A percentile compares a stretch with the other conserved stretches of the same genome.
Evolutionary conservation across 92 coral and sea anemone genomes (phyloP).

Genomic region (Actinostola sp.): DNA sequence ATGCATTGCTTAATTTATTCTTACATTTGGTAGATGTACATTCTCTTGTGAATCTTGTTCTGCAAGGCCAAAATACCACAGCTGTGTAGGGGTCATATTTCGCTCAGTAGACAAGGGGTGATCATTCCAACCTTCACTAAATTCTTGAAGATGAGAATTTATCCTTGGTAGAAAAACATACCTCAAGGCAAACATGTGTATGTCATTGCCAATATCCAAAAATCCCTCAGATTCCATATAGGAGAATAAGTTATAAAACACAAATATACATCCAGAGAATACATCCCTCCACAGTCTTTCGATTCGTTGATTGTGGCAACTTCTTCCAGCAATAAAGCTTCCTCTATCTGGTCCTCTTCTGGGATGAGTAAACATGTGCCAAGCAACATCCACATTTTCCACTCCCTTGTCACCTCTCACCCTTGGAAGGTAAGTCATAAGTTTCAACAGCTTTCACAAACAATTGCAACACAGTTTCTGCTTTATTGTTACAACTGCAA

Average conservation of each 20-base stretch:
- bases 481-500: slow-evolving; percentile 64
- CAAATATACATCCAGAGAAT: slow-evolving; percentile 49
- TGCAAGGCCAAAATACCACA: slow-evolving; percentile 76
- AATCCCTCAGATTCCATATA: slow-evolving; percentile 60
- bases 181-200: slow-evolving; percentile 65
- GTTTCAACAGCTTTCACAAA: slow-evolving; percentile 53
- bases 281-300: slow-evolving; percentile 62
- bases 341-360: slow-evolving; percentile 60
- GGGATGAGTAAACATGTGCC: slow-evolving; percentile 51
- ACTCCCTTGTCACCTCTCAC: slow-evolving; percentile 63
- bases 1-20: no score
- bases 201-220: slow-evolving; percentile 50
- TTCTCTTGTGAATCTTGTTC: no score
- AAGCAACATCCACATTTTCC: slow-evolving; percentile 66
- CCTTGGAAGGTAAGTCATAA: slow-evolving; percentile 67
- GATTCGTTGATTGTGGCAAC: slow-evolving; percentile 58
- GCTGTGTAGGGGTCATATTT: slow-evolving; percentile 71
- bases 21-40: no score
- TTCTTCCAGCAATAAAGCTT: slow-evolving; percentile 63
- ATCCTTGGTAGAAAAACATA: slow-evolving; percentile 53
- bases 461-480: slow-evolving; percentile 53
- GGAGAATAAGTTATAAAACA: slow-evolving; percentile 45
- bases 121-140: slow-evolving; percentile 69
- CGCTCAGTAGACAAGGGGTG: slow-evolving; percentile 68
- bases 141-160: slow-evolving; percentile 35